Conservation (phyloP, 2,888 invertebrate genomes). For the Trissolcus japonicus region DNA sequence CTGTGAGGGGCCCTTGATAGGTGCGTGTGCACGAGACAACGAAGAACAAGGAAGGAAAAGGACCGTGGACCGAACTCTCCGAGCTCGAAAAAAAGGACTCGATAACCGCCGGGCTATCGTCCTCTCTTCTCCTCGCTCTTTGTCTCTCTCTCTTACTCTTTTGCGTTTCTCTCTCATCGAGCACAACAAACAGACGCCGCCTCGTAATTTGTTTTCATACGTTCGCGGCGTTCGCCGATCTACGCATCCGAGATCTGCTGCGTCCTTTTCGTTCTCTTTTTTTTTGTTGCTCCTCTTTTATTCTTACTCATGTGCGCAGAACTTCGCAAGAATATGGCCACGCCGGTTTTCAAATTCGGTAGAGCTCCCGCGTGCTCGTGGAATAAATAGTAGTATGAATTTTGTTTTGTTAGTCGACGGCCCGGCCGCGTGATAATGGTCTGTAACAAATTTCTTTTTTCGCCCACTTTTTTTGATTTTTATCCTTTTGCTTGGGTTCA, state of each 20-base stretch:
- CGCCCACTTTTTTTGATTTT: too few relatives aligned
- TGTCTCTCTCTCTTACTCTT: background rate
- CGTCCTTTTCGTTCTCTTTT: conserved; percentile 48
- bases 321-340: conserved; percentile 28
- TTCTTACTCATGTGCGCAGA: conserved; percentile 32
- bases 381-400: conserved; percentile 9
- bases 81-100: conserved; percentile 37
- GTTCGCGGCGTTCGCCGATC: conserved; percentile 69
- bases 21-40: conserved; percentile 28
- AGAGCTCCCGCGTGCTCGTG: background rate
- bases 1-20: conserved; percentile 26
- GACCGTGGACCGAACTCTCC: conserved; percentile 34
- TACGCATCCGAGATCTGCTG: conserved; percentile 60
- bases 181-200: conserved; percentile 74
- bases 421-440: too few relatives aligned
- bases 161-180: conserved; percentile 12
- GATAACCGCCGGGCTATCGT: conserved; percentile 43
- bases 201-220: conserved; percentile 75
- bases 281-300: conserved; percentile 41
- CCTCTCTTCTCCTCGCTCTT: conserved; percentile 12
- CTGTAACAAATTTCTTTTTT: too few relatives aligned
- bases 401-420: background rate
- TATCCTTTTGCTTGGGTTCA: too few relatives aligned
- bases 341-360: conserved; percentile 18
- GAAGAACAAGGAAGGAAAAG: conserved; percentile 29